Conservation (phyloP, 2,888 invertebrate species). For the Pachymerium ferrugineum region DNA sequence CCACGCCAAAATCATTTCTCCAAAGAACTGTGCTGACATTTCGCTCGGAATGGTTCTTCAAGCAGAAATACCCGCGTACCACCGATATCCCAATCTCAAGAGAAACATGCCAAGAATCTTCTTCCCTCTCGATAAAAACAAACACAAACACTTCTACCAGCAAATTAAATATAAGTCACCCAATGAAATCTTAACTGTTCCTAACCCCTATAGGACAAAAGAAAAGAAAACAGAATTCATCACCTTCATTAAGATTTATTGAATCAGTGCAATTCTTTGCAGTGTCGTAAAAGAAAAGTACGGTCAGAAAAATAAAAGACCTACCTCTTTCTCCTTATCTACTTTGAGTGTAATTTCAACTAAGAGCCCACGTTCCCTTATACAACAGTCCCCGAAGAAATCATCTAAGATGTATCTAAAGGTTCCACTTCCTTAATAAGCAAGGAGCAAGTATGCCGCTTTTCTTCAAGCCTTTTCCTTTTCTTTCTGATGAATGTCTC, state of each 20-base stretch:
- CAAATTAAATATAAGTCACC: no score
- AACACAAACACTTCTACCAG: not conserved
- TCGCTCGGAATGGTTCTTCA: not conserved
- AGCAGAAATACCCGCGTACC: not conserved
- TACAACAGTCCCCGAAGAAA: not conserved
- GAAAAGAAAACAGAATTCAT: not conserved
- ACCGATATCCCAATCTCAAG: not conserved
- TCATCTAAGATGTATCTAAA: slow-evolving; percentile 2
- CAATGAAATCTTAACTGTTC: no score
- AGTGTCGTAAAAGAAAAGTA: not conserved
- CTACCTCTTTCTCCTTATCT: not conserved
- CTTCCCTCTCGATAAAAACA: not conserved
- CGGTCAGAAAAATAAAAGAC: not conserved
- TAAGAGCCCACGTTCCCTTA: not conserved
- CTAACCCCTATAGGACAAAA: not conserved
- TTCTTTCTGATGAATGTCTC: not conserved
- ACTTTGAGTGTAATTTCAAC: not conserved
- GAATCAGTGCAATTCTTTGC: not conserved
- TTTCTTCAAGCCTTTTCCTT: not conserved
- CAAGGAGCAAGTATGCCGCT: not conserved
- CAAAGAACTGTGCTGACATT: not conserved
- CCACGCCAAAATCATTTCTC: slow-evolving; percentile 5
- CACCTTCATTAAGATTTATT: not conserved
- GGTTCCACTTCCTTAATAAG: slow-evolving; percentile 7
- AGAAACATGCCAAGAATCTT: slow-evolving; percentile 19